Percentiles rank a stretch among this genome's conserved stretches.
phyloP scores from a whole-genome alignment of 2,113 vertebrate genomes.

The Larimichthys crocea region DNA sequence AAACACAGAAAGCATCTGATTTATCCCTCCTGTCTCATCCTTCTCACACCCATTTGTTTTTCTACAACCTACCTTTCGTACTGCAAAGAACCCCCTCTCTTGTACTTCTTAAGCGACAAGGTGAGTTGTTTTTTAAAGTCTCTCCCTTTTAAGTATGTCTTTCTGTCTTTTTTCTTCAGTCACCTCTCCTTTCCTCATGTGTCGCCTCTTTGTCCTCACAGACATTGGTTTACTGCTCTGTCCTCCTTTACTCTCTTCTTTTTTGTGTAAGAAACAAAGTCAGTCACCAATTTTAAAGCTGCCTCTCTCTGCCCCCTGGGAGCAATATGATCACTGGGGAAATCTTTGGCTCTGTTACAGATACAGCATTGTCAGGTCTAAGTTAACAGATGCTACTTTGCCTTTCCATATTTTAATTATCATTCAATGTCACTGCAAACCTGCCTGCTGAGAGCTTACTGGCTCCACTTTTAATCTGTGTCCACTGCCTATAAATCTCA shows the following conservation, averaged over 20 bases:
- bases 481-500: background rate
- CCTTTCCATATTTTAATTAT: background rate
- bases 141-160: background rate
- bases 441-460: background rate
- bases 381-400: background rate
- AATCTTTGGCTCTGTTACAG: background rate
- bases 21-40: slow-evolving; percentile 22
- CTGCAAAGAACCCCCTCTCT: slow-evolving; percentile 10
- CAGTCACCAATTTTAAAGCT: background rate
- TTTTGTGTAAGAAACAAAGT: background rate
- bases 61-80: background rate
- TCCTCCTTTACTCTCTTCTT: background rate
- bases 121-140: slow-evolving; percentile 13
- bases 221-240: background rate
- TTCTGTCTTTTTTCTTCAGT: background rate
- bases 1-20: slow-evolving; percentile 31
- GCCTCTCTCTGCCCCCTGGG: background rate
- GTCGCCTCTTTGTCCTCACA: background rate
- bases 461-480: background rate
- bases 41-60: background rate
- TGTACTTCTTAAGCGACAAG: background rate
- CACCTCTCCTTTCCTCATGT: background rate
- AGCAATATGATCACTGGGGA: background rate
- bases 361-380: background rate
- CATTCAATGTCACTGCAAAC: background rate